These are phyloP conservation scores for Brienomyrus longianalis DNA, from an alignment of 2,113 vertebrate species.

Conservation along the genomic window DNA sequence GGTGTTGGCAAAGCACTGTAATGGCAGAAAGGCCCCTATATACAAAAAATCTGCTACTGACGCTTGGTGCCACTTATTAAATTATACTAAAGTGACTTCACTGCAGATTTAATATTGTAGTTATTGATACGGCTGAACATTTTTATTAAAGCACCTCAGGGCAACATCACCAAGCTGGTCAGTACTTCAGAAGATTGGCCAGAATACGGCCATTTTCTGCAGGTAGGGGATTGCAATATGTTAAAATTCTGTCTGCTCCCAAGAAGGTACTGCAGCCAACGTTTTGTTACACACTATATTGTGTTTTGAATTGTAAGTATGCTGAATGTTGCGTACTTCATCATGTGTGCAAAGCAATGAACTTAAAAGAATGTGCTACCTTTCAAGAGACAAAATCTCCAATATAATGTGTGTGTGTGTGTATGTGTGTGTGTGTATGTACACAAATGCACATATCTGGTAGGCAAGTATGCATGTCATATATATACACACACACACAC, in stretches of 20 bases:
- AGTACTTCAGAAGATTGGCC: not conserved
- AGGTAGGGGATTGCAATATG: not conserved
- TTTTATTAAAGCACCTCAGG: not conserved
- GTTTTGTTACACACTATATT: no score
- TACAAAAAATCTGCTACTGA: not conserved
- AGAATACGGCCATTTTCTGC: not conserved
- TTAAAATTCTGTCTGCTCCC: not conserved
- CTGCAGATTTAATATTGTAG: not conserved
- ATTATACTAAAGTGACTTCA: not conserved
- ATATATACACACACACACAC: no score
- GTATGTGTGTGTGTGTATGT: no score
- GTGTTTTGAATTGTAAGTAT: not conserved
- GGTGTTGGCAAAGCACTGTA: not conserved
- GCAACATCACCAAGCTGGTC: not conserved
- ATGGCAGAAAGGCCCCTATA: not conserved
- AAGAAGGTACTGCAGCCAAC: not conserved
- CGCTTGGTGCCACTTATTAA: not conserved
- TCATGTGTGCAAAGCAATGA: not conserved
- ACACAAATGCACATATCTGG: no score
- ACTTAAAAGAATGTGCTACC: not conserved
- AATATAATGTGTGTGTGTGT: no score
- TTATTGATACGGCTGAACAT: not conserved
- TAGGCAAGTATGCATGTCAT: no score
- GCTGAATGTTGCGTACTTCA: not conserved
- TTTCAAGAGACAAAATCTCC: no score